phyloP scores from a whole-genome alignment of 2,113 vertebrate genomes.

The Lophura nycthemera region DNA sequence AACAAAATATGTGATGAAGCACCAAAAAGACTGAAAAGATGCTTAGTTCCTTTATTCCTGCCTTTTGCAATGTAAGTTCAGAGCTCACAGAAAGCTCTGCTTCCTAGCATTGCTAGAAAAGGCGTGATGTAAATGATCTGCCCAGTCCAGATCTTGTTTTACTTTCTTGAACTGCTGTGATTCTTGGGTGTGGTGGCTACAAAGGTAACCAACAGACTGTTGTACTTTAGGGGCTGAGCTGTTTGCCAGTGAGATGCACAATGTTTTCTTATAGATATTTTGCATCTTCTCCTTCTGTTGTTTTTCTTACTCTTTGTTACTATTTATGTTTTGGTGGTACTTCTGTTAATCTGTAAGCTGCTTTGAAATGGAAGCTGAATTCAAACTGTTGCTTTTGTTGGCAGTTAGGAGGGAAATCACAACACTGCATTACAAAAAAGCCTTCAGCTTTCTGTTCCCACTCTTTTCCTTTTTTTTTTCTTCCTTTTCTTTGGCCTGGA shows the following conservation, averaged over 20 bases:
- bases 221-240: neutral
- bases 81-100: neutral
- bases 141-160: neutral
- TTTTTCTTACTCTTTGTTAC: neutral
- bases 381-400: conserved; percentile 20
- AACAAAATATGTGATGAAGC: neutral
- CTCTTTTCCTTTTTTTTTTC: neutral
- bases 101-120: neutral
- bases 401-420: conserved; percentile 26
- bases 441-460: neutral
- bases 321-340: neutral
- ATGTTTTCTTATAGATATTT: neutral
- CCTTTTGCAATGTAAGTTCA: neutral
- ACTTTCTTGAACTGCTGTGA: neutral
- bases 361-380: conserved; percentile 31
- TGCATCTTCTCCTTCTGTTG: neutral
- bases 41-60: neutral
- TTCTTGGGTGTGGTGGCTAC: neutral
- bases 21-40: neutral
- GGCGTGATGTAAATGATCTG: neutral
- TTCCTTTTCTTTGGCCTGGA: neutral
- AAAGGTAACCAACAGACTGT: neutral
- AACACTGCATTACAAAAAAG: neutral
- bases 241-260: neutral
- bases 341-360: conserved; percentile 12